A percentile compares a stretch with the other conserved stretches of the same genome.
These are phyloP conservation scores for Sepiola atlantica DNA, from an alignment of 2,888 invertebrate species.

Conservation along the genomic window DNA sequence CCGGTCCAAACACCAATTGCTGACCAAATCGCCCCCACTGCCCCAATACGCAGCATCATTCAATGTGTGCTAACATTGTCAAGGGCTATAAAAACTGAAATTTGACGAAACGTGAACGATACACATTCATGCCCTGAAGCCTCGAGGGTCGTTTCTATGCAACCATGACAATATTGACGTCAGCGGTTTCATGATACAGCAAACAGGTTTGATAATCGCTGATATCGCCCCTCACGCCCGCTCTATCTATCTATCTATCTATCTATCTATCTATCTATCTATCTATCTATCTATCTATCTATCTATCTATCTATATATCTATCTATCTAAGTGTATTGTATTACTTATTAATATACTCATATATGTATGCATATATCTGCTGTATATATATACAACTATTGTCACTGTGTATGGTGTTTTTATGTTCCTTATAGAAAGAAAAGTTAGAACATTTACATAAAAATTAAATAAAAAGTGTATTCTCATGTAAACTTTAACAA, in stretches of 20 bases:
- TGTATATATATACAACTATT: too few relatives aligned
- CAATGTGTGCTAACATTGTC: neutral
- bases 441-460: too few relatives aligned
- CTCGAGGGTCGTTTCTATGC: neutral
- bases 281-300: neutral
- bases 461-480: too few relatives aligned
- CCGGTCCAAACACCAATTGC: neutral
- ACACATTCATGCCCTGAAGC: neutral
- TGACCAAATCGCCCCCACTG: neutral
- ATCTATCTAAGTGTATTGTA: neutral
- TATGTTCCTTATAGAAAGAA: too few relatives aligned
- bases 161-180: neutral
- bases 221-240: too few relatives aligned
- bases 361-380: too few relatives aligned
- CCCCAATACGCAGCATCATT: neutral
- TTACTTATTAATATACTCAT: neutral
- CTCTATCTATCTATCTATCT: neutral
- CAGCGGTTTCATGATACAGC: too few relatives aligned
- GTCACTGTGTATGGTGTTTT: too few relatives aligned
- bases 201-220: too few relatives aligned
- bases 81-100: conserved; percentile 32
- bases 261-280: neutral
- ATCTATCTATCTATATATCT: neutral
- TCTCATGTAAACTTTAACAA: too few relatives aligned
- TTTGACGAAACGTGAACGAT: neutral